Conservation (phyloP, 2,888 invertebrate species). For the Chrysolina haemoptera region DNA sequence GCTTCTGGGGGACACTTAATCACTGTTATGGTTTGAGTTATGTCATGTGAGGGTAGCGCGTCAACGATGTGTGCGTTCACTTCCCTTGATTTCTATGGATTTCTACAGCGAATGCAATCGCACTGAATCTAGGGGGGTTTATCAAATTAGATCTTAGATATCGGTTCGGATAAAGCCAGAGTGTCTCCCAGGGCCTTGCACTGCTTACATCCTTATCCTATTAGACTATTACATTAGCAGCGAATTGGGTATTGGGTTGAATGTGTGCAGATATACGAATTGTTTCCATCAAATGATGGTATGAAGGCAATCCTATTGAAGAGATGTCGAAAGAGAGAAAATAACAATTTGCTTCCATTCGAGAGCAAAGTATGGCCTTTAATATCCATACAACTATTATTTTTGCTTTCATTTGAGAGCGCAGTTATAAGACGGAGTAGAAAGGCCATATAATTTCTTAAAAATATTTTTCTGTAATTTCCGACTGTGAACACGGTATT, state of each 20-base stretch:
- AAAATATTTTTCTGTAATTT: too few relatives aligned
- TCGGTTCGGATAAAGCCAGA: background rate
- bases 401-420: too few relatives aligned
- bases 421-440: too few relatives aligned
- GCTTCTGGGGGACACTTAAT: conserved; percentile 41
- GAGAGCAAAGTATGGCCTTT: too few relatives aligned
- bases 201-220: conserved; percentile 10
- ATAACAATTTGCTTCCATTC: too few relatives aligned
- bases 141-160: conserved; percentile 19
- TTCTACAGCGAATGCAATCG: background rate
- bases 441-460: too few relatives aligned
- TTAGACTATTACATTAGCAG: conserved; percentile 12
- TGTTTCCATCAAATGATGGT: background rate
- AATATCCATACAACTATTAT: too few relatives aligned
- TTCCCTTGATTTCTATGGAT: conserved; percentile 16
- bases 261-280: background rate
- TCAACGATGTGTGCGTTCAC: conserved; percentile 26
- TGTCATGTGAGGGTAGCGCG: conserved; percentile 36
- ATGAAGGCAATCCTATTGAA: background rate
- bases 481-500: too few relatives aligned
- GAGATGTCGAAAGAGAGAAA: background rate
- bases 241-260: background rate
- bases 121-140: conserved; percentile 16
- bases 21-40: conserved; percentile 43
- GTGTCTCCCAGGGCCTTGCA: conserved; percentile 10